These are phyloP conservation scores for Drosophila cyrtoloma DNA, from an alignment of 2,888 invertebrate species.

Conservation along the genomic window DNA sequence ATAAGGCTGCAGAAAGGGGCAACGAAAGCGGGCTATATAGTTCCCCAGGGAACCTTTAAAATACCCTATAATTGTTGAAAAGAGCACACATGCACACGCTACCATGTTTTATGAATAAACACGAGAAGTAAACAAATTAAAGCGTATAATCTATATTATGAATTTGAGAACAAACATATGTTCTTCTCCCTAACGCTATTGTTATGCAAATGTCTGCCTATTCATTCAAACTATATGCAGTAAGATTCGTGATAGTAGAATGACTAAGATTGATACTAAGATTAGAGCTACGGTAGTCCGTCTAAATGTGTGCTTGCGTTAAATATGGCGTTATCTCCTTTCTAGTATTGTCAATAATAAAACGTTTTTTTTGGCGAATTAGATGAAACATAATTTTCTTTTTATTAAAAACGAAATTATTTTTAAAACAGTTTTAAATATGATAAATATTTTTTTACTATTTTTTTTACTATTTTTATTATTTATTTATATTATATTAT, in stretches of 20 bases:
- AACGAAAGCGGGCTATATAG: background rate
- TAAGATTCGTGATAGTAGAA: constrained; percentile 18
- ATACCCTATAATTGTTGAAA: background rate
- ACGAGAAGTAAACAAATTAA: background rate
- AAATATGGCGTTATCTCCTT: constrained; percentile 7
- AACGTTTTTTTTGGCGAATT: background rate
- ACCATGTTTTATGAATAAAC: background rate
- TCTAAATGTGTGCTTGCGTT: constrained; percentile 46
- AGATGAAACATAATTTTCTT: background rate
- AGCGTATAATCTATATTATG: background rate
- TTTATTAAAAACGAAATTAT: background rate
- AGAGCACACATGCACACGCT: background rate
- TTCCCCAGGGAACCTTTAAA: background rate
- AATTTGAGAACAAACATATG: background rate
- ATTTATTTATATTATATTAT: too few species aligned
- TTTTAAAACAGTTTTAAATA: background rate
- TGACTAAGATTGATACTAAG: constrained; percentile 23
- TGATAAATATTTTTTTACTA: background rate
- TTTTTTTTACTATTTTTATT: background rate
- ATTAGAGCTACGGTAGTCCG: constrained; percentile 29
- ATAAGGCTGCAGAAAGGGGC: background rate
- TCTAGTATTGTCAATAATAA: background rate
- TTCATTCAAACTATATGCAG: constrained; percentile 1
- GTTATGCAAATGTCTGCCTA: background rate
- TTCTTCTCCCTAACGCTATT: background rate